These are phyloP conservation scores for Vandiemenella viatica DNA, from an alignment of 2,888 invertebrate species.

Conservation along the genomic window DNA sequence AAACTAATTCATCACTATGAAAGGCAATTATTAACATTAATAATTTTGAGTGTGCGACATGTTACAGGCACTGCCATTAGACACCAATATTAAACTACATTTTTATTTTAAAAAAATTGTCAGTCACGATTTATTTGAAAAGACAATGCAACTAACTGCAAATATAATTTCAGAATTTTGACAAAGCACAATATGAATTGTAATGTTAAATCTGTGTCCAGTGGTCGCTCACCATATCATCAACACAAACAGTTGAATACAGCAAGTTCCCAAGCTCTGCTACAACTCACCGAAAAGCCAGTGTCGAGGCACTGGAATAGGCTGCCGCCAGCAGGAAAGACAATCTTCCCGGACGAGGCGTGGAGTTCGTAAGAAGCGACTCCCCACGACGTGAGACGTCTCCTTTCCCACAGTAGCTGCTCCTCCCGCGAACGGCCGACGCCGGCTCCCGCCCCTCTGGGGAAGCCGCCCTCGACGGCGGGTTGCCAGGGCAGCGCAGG, in stretches of 20 bases:
- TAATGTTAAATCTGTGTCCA: neutral
- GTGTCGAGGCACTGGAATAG: conserved; percentile 72
- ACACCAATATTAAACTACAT: no score
- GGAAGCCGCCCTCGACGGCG: conserved; percentile 62
- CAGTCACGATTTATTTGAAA: no score
- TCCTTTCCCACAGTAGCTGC: conserved; percentile 79
- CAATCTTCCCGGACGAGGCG: conserved; percentile 61
- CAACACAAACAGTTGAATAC: no score
- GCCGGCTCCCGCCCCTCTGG: conserved; percentile 38
- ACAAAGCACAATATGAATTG: neutral
- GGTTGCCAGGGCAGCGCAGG: conserved; percentile 45
- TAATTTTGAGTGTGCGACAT: no score
- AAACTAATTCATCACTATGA: no score
- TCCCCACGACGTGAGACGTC: conserved; percentile 81
- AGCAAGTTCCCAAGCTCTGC: neutral
- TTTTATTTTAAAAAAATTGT: no score
- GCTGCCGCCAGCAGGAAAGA: conserved; percentile 81
- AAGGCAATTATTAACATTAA: no score
- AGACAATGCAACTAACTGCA: no score
- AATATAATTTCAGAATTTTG: no score
- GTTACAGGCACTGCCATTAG: no score
- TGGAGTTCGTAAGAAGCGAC: conserved; percentile 88
- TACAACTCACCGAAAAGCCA: conserved; percentile 50
- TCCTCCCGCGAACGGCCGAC: conserved; percentile 65
- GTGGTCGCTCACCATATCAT: neutral